Conservation (phyloP, 2,888 invertebrate genomes). For the Antheraea assamensis region DNA sequence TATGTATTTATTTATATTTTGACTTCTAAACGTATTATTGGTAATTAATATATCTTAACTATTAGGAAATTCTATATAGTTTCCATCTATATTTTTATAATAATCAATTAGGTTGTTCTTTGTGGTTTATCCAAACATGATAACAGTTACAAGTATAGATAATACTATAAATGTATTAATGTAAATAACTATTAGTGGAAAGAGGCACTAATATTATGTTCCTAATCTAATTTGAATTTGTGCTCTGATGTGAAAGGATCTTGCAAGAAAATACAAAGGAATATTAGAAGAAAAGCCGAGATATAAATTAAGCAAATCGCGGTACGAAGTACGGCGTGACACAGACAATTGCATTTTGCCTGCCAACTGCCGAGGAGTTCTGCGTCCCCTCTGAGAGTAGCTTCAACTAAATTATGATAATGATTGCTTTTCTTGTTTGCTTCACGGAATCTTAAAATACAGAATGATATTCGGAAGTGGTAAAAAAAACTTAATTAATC, state of each 20-base stretch:
- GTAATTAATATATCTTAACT: no score
- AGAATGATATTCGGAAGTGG: neutral
- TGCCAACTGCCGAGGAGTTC: conserved; percentile 45
- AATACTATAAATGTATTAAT: neutral
- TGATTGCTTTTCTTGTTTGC: conserved; percentile 33
- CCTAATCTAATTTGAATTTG: neutral
- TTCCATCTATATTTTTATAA: no score
- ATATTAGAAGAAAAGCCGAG: conserved; percentile 34
- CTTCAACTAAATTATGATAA: conserved; percentile 27
- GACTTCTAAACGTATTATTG: no score
- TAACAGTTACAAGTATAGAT: no score
- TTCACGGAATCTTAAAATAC: conserved; percentile 12
- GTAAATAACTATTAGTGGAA: neutral
- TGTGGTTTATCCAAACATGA: no score
- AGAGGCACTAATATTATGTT: neutral
- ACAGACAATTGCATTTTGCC: conserved; percentile 42
- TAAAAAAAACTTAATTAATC: neutral
- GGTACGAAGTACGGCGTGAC: conserved; percentile 32
- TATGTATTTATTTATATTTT: no score
- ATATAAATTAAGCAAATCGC: conserved; percentile 53
- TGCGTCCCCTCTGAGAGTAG: conserved; percentile 23
- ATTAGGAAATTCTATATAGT: no score
- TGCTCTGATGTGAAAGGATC: neutral
- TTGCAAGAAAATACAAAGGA: neutral
- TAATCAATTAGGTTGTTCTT: no score